Conservation (phyloP, 2,888 invertebrate species). For the Limenitis camilla region DNA sequence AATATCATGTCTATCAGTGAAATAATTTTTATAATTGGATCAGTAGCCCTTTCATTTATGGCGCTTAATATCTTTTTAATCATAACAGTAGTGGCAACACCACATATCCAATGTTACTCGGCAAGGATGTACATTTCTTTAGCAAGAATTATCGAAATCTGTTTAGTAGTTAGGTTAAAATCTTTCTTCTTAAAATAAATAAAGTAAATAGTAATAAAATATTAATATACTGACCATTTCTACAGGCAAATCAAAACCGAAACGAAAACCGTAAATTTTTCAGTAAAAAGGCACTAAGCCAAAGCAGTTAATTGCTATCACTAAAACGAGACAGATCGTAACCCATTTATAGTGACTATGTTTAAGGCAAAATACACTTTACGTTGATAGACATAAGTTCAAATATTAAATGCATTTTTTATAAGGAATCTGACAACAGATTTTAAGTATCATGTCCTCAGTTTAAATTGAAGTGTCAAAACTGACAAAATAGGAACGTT, state of each 20-base stretch:
- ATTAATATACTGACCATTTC: conserved; percentile 11
- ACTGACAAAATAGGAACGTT: too few species aligned
- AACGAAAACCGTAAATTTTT: conserved; percentile 18
- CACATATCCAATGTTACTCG: too few species aligned
- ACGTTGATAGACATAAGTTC: neutral
- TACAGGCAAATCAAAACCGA: conserved; percentile 19
- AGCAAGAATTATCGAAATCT: neutral
- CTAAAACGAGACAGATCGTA: conserved; percentile 24
- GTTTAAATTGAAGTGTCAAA: too few species aligned
- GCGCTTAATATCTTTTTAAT: too few species aligned
- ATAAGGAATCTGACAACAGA: too few species aligned
- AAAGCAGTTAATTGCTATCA: conserved; percentile 27
- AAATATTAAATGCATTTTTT: too few species aligned
- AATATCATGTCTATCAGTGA: too few species aligned
- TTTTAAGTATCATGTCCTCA: too few species aligned
- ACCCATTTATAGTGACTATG: conserved; percentile 4
- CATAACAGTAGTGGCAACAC: too few species aligned
- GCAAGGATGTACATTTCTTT: too few species aligned
- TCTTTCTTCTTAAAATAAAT: neutral
- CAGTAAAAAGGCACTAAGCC: conserved; percentile 15
- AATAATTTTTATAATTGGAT: too few species aligned
- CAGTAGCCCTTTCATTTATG: too few species aligned
- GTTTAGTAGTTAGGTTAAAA: neutral
- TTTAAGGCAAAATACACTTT: neutral
- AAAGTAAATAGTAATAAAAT: conserved; percentile 9